phyloP scores from a whole-genome alignment of 1,140 invertebrate species.

The Bactericera cockerelli region DNA sequence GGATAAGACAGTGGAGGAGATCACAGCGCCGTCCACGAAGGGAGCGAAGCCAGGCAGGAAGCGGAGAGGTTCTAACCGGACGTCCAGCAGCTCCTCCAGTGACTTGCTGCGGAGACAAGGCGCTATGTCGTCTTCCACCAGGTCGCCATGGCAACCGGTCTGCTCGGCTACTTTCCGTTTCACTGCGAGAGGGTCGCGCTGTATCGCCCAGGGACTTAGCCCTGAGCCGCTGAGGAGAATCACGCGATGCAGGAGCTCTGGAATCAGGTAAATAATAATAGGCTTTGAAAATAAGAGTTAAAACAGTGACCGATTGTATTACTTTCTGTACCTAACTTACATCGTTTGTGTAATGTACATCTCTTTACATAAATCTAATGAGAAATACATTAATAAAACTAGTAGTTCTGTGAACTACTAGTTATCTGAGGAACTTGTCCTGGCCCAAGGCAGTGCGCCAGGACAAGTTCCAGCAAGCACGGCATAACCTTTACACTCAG shows the following conservation, averaged over 20 bases:
- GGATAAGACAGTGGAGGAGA: slow-evolving; percentile 30
- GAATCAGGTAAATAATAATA: too few relatives aligned
- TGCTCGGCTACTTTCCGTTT: slow-evolving; percentile 63
- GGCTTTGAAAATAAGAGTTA: too few relatives aligned
- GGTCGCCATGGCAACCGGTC: slow-evolving; percentile 58
- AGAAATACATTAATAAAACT: too few relatives aligned
- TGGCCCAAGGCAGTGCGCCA: too few relatives aligned
- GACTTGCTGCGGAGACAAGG: slow-evolving; percentile 62
- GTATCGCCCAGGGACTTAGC: slow-evolving; percentile 83
- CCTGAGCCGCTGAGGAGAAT: slow-evolving; percentile 90
- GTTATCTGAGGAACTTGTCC: too few relatives aligned
- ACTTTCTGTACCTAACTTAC: too few relatives aligned
- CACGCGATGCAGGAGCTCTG: slow-evolving; percentile 77
- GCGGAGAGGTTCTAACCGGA: slow-evolving; percentile 55
- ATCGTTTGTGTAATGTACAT: too few relatives aligned
- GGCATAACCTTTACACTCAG: too few relatives aligned
- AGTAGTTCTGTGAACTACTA: too few relatives aligned
- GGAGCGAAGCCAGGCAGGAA: slow-evolving; percentile 79
- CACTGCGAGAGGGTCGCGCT: slow-evolving; percentile 65
- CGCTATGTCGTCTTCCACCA: slow-evolving; percentile 60
- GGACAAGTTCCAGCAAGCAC: too few relatives aligned
- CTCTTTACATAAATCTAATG: too few relatives aligned
- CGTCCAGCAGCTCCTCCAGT: slow-evolving; percentile 50
- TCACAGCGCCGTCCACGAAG: slow-evolving; percentile 69
- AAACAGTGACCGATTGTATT: too few relatives aligned